phyloP scores from a whole-genome alignment of 2,797 vertebrate species.

The Tamandua tetradactyla region DNA sequence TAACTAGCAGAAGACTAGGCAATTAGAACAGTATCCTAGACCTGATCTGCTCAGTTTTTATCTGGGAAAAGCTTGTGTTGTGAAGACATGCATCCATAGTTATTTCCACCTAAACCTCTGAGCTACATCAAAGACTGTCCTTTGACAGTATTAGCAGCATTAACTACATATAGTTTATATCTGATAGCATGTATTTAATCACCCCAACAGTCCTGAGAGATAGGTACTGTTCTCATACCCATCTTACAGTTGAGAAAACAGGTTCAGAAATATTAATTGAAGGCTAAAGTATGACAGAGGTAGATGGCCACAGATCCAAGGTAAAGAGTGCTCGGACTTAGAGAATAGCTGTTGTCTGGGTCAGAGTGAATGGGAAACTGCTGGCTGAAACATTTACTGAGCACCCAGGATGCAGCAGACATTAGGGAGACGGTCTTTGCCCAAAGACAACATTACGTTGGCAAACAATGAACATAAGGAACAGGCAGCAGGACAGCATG shows the following conservation, averaged over 20 bases:
- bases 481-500: not conserved
- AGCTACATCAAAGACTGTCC: not conserved
- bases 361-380: not conserved
- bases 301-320: not conserved
- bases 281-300: not conserved
- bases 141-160: not conserved
- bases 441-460: not conserved
- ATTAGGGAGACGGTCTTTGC: not conserved
- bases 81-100: not conserved
- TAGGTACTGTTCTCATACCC: not conserved
- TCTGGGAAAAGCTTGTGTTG: not conserved
- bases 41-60: not conserved
- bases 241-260: not conserved
- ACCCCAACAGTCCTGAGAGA: not conserved
- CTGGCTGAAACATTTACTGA: not conserved
- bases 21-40: not conserved
- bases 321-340: not conserved
- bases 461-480: not conserved
- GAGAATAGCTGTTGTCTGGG: rapidly evolving
- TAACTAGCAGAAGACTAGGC: conserved; percentile 27
- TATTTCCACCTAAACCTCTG: not conserved
- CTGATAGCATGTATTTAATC: not conserved
- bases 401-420: not conserved
- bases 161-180: not conserved
- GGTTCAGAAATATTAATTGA: not conserved